Conservation (phyloP, 2,113 vertebrate genomes). For the Mobula hypostoma region DNA sequence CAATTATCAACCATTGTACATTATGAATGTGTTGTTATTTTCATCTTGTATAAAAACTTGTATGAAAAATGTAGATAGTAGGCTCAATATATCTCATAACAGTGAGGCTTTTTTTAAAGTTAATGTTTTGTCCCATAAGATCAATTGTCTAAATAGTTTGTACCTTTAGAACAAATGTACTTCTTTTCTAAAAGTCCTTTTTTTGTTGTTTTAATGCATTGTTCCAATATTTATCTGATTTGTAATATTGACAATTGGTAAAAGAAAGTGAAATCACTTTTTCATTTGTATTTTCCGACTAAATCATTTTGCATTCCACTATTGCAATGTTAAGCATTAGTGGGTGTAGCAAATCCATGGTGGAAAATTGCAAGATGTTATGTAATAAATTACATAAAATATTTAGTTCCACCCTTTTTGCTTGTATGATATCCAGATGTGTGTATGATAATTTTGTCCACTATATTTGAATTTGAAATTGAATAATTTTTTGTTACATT, state of each 20-base stretch:
- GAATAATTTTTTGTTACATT: neutral
- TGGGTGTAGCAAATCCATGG: neutral
- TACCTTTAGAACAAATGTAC: neutral
- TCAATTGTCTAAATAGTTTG: neutral
- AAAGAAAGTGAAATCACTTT: neutral
- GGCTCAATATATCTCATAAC: neutral
- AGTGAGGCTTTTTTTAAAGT: neutral
- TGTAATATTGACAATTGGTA: neutral
- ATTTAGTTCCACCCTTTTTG: neutral
- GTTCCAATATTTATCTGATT: neutral
- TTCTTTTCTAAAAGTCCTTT: neutral
- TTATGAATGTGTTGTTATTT: neutral
- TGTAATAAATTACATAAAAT: neutral
- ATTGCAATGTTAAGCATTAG: neutral
- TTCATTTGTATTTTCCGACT: neutral
- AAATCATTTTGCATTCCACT: neutral
- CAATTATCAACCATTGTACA: too few relatives aligned
- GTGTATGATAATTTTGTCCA: neutral
- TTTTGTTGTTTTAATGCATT: conserved; percentile 10
- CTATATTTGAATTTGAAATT: neutral
- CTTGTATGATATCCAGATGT: neutral
- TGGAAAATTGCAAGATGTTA: neutral
- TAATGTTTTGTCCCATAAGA: neutral
- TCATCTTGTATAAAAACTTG: neutral
- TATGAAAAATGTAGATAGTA: neutral